These are phyloP conservation scores for Fukomys damarensis DNA, from an alignment of 2,113 vertebrate genomes.

Conservation along the genomic window DNA sequence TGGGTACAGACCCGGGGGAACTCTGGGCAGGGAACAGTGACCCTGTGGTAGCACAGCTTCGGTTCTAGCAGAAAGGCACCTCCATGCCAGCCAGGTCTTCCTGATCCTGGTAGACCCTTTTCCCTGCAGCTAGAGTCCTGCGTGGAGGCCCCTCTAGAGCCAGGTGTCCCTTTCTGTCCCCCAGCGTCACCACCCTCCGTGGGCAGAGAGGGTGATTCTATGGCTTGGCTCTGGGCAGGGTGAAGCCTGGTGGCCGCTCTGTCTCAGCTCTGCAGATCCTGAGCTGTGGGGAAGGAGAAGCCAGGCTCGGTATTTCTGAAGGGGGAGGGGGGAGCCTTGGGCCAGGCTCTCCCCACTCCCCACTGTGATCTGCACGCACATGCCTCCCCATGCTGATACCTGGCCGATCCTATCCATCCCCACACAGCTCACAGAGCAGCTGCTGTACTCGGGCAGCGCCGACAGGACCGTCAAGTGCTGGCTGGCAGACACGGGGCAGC, in stretches of 20 bases:
- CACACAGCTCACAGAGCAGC: constrained; percentile 86
- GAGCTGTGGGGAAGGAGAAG: neutral
- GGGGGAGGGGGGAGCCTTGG: neutral
- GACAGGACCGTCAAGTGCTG: constrained; percentile 90
- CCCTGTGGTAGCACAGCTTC: neutral
- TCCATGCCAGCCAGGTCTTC: neutral
- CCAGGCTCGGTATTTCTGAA: neutral
- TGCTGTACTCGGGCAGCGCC: constrained; percentile 88
- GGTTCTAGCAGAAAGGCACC: neutral
- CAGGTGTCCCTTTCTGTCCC: neutral
- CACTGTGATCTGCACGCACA: rapidly evolving
- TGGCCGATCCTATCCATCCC: neutral
- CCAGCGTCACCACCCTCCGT: neutral
- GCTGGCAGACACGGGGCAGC: constrained; percentile 87
- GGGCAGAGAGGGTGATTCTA: neutral
- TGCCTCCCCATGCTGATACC: rapidly evolving
- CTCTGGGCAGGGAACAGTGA: neutral
- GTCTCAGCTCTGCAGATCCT: neutral
- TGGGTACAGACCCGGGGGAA: neutral
- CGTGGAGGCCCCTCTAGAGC: neutral
- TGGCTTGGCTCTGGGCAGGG: neutral
- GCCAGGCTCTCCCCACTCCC: neutral
- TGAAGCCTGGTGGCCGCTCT: neutral
- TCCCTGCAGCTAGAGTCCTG: neutral
- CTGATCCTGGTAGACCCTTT: neutral